phyloP scores from a whole-genome alignment of 1,140 invertebrate genomes.

The Leptopilina boulardi region DNA sequence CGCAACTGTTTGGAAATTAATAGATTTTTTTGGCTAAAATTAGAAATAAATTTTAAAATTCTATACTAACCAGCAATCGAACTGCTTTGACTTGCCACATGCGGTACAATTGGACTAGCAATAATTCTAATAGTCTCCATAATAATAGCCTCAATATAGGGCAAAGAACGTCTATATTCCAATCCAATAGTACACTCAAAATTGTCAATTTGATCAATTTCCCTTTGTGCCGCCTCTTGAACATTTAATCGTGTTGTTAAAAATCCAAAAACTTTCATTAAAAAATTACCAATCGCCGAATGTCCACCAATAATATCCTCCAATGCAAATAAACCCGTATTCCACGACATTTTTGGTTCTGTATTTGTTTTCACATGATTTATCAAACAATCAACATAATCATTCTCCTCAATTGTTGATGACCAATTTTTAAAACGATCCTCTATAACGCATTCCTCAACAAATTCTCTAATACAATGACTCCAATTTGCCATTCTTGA shows the following conservation, averaged over 20 bases:
- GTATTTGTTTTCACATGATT: constrained; percentile 80
- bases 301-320: constrained; percentile 93
- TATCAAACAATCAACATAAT: constrained; percentile 86
- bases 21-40: no score
- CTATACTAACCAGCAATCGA: constrained; percentile 79
- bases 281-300: constrained; percentile 89
- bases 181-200: constrained; percentile 77
- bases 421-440: constrained; percentile 78
- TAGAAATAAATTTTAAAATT: no score
- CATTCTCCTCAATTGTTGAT: constrained; percentile 68
- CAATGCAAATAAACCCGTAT: constrained; percentile 86
- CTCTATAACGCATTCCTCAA: constrained; percentile 84
- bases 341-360: constrained; percentile 77
- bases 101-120: constrained; percentile 93
- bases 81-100: constrained; percentile 88
- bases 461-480: constrained; percentile 84
- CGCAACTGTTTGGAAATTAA: no score
- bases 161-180: constrained; percentile 82
- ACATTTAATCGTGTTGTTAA: constrained; percentile 81
- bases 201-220: constrained; percentile 80
- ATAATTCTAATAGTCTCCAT: constrained; percentile 87
- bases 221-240: constrained; percentile 80
- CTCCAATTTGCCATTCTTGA: constrained; percentile 83
- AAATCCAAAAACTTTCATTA: constrained; percentile 85
- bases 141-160: constrained; percentile 90